Percentiles rank a stretch among this genome's conserved stretches.
These are phyloP conservation scores for Cosmorhoe ocellata DNA, from an alignment of 2,888 invertebrate genomes.

Conservation along the genomic window DNA sequence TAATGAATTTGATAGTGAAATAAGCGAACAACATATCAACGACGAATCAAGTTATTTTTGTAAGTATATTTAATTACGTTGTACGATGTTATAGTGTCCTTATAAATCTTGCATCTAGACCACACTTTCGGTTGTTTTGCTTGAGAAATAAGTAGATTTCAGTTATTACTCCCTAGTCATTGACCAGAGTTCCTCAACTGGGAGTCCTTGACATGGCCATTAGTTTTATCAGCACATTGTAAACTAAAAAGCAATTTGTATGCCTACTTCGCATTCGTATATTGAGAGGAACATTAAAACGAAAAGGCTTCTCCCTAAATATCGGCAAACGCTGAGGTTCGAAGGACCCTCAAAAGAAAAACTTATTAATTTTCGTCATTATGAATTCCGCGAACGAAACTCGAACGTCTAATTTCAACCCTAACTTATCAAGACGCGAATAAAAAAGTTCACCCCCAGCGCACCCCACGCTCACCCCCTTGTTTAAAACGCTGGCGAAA, in stretches of 20 bases:
- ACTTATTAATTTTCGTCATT: conserved; percentile 83
- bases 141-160: too few relatives aligned
- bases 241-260: not conserved
- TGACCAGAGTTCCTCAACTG: too few relatives aligned
- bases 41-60: too few relatives aligned
- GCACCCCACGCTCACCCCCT: conserved; percentile 80
- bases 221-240: not conserved
- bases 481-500: conserved; percentile 83
- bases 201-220: not conserved
- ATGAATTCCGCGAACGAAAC: conserved; percentile 83
- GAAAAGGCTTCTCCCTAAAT: conserved; percentile 39
- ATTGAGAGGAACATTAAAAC: conserved; percentile 27
- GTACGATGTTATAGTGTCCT: too few relatives aligned
- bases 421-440: conserved; percentile 84
- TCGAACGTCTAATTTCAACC: conserved; percentile 83
- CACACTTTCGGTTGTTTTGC: too few relatives aligned
- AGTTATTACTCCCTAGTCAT: too few relatives aligned
- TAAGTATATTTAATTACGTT: too few relatives aligned
- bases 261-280: conserved; percentile 4
- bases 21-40: too few relatives aligned
- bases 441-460: conserved; percentile 80
- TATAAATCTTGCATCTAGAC: too few relatives aligned
- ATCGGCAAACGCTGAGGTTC: conserved; percentile 57
- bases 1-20: too few relatives aligned
- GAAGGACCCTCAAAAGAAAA: conserved; percentile 76